Evolutionary conservation across 1,140 invertebrate genomes (phyloP).

Genomic region (Chelonus insularis): DNA sequence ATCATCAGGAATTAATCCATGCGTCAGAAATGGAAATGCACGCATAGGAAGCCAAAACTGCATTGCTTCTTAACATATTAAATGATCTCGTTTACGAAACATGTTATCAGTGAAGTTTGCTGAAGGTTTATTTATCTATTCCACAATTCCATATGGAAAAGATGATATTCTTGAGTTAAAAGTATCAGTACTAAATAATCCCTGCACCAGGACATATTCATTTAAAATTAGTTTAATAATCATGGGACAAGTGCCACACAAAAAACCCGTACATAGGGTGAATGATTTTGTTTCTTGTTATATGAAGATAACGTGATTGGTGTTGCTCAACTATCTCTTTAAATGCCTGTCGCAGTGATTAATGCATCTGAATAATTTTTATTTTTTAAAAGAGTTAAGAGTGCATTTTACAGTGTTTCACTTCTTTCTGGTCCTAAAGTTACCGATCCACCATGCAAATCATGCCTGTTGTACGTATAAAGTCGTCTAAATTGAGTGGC

Average conservation of each 20-base stretch:
- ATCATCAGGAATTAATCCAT: constrained; percentile 26
- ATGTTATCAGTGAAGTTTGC: too few relatives aligned
- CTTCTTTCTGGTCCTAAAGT: constrained; percentile 14
- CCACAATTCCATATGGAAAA: too few relatives aligned
- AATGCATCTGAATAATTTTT: constrained; percentile 18
- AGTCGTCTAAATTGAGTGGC: constrained; percentile 30
- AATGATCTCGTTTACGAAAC: constrained; percentile 29
- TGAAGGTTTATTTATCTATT: too few relatives aligned
- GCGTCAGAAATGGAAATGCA: constrained; percentile 37
- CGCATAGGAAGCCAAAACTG: constrained; percentile 35
- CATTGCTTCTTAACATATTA: constrained; percentile 37
- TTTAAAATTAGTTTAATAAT: too few relatives aligned
- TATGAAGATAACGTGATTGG: constrained; percentile 31
- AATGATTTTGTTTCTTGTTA: constrained; percentile 32
- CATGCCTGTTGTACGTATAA: constrained; percentile 20
- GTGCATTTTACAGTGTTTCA: constrained; percentile 20
- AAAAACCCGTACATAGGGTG: constrained; percentile 34
- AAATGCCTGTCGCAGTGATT: constrained; percentile 27
- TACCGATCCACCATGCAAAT: neutral
- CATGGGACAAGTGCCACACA: too few relatives aligned
- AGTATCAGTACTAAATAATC: too few relatives aligned
- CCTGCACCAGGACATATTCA: too few relatives aligned
- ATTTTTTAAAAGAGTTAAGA: constrained; percentile 10
- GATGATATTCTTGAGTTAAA: too few relatives aligned
- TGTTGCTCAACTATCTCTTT: constrained; percentile 31